Evolutionary conservation across 2,888 invertebrate species (phyloP).

Genomic region (Neoaliturus tenellus): DNA sequence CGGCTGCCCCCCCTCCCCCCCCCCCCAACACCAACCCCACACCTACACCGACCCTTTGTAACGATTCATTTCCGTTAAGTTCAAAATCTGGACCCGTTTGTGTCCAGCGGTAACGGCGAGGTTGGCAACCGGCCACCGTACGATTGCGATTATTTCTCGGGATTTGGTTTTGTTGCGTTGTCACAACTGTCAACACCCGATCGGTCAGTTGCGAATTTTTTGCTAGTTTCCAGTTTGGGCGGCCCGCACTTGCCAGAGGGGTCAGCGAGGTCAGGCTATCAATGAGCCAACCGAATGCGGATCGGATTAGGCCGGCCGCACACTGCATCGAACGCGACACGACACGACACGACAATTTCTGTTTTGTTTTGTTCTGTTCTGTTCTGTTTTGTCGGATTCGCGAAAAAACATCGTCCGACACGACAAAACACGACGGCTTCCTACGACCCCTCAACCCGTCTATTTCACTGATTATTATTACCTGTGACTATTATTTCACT

Average conservation of each 20-base stretch:
- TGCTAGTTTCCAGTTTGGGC: not conserved
- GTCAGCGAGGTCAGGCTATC: not conserved
- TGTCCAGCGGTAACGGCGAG: conserved; percentile 11
- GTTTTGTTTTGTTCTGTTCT: too few species aligned
- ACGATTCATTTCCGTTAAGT: conserved; percentile 48
- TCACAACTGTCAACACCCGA: not conserved
- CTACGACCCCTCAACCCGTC: too few species aligned
- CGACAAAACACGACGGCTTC: too few species aligned
- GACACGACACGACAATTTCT: too few species aligned
- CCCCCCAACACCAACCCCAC: not conserved
- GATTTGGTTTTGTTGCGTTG: conserved; percentile 1
- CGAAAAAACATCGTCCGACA: too few species aligned
- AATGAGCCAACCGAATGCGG: not conserved
- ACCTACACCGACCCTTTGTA: conserved; percentile 20
- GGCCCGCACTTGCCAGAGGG: not conserved
- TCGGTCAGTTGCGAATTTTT: not conserved
- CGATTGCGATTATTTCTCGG: not conserved
- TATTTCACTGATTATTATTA: too few species aligned
- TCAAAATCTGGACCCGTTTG: conserved; percentile 48
- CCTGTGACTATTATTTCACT: too few species aligned
- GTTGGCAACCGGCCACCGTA: not conserved
- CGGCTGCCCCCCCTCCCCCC: not conserved
- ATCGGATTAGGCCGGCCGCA: not conserved
- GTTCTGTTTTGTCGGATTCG: too few species aligned
- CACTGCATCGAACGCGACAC: too few species aligned